Evolutionary conservation across 2,113 vertebrate species (phyloP).

Genomic region (Varanus komodoensis): DNA sequence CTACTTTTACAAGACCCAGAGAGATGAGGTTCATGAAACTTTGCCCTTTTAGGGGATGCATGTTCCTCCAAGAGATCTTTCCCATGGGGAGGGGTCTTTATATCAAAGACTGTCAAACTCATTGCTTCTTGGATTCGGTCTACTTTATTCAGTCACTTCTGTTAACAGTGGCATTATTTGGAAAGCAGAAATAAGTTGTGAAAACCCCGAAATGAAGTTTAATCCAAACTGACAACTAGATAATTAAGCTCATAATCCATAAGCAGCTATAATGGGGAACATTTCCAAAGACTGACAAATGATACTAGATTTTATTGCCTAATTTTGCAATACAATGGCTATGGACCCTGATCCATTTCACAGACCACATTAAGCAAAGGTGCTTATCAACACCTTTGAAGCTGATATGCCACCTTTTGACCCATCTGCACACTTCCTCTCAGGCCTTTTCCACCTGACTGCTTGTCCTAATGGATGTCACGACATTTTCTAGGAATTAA

Average conservation of each 20-base stretch:
- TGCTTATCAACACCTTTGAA: background rate
- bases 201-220: background rate
- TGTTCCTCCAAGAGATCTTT: too few relatives aligned
- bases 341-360: background rate
- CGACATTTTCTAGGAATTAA: constrained; percentile 34
- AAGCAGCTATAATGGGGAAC: background rate
- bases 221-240: background rate
- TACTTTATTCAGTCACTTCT: too few relatives aligned
- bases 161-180: background rate
- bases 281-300: background rate
- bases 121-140: too few relatives aligned
- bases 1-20: too few relatives aligned
- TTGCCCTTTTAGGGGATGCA: too few relatives aligned
- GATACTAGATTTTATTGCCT: background rate
- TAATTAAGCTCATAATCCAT: background rate
- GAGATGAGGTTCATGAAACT: too few relatives aligned
- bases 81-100: too few relatives aligned
- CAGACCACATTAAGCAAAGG: background rate
- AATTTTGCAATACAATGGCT: background rate
- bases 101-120: too few relatives aligned
- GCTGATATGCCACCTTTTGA: background rate
- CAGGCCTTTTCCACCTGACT: constrained; percentile 1
- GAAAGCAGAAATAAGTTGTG: background rate
- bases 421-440: background rate
- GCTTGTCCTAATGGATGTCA: background rate